Percentiles rank a stretch among this genome's conserved stretches.
These are phyloP conservation scores for Orchesella flavescens DNA, from an alignment of 2,888 invertebrate genomes.

Conservation along the genomic window DNA sequence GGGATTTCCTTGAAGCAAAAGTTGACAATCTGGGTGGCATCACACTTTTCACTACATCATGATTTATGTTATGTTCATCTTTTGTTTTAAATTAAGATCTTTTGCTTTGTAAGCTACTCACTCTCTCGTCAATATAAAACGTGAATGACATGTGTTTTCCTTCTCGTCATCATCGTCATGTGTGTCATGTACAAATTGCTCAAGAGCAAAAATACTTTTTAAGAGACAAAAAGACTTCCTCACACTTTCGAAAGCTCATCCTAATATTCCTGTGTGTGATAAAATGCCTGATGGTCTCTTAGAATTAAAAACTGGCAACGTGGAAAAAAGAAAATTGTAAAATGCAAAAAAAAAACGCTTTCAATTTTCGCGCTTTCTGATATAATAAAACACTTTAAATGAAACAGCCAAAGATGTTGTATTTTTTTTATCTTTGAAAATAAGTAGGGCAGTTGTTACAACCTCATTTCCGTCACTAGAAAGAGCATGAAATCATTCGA, in stretches of 20 bases:
- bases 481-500: no score
- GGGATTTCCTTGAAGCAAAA: background rate
- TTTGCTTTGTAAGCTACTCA: background rate
- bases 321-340: background rate
- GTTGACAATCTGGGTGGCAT: conserved; percentile 47
- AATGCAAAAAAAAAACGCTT: conserved; percentile 22
- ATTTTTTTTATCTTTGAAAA: conserved; percentile 15
- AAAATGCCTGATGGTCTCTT: background rate
- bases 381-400: conserved; percentile 15
- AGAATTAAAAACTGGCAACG: background rate
- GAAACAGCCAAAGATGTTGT: conserved; percentile 2
- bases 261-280: background rate
- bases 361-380: conserved; percentile 37
- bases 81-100: conserved; percentile 19
- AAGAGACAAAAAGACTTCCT: background rate
- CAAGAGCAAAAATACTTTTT: background rate
- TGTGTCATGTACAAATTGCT: conserved; percentile 20
- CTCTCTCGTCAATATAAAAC: conserved; percentile 13
- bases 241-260: conserved; percentile 11
- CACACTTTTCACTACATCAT: conserved; percentile 21
- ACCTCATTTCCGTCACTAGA: conserved; percentile 23
- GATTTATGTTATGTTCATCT: conserved; percentile 28
- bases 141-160: conserved; percentile 2
- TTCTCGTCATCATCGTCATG: conserved; percentile 7
- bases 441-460: conserved; percentile 23